These are phyloP conservation scores for Phyllopteryx taeniolatus DNA, from an alignment of 2,113 vertebrate species.

Conservation along the genomic window DNA sequence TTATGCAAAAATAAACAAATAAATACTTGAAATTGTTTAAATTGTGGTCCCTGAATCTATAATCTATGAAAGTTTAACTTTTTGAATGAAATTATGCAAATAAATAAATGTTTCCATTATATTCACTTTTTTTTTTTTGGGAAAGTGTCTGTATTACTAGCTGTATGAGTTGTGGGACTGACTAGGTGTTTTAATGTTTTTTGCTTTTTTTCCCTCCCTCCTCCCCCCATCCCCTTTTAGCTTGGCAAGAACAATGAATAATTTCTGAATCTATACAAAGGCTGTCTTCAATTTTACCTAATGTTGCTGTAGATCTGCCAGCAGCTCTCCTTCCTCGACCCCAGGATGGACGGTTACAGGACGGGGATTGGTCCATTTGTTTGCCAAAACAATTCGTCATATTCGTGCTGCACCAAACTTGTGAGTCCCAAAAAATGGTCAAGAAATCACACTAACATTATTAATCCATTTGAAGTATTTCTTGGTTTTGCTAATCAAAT, in stretches of 20 bases:
- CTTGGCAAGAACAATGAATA: slow-evolving; percentile 5
- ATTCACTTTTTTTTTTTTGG: no score
- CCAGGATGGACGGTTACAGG: slow-evolving; percentile 14
- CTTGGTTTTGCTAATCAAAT: slow-evolving; percentile 16
- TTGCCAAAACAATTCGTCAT: slow-evolving; percentile 53
- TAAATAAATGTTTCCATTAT: no score
- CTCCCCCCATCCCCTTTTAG: neutral
- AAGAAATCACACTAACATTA: slow-evolving; percentile 32
- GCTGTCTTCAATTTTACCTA: slow-evolving; percentile 41
- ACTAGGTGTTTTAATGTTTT: neutral
- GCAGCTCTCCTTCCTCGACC: slow-evolving; percentile 27
- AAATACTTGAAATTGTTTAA: no score
- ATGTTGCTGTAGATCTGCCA: slow-evolving; percentile 24
- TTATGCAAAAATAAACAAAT: no score
- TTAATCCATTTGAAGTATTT: slow-evolving; percentile 45
- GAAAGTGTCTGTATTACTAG: no score
- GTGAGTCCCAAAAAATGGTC: neutral
- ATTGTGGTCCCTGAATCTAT: no score
- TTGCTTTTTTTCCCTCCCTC: neutral
- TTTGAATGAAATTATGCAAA: no score
- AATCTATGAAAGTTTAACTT: no score
- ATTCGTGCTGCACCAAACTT: slow-evolving; percentile 32
- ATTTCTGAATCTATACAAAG: slow-evolving; percentile 19
- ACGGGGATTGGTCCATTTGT: slow-evolving; percentile 21
- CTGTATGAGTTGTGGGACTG: no score